phyloP scores from a whole-genome alignment of 1,140 invertebrate species.

The Drosophila setifemur region DNA sequence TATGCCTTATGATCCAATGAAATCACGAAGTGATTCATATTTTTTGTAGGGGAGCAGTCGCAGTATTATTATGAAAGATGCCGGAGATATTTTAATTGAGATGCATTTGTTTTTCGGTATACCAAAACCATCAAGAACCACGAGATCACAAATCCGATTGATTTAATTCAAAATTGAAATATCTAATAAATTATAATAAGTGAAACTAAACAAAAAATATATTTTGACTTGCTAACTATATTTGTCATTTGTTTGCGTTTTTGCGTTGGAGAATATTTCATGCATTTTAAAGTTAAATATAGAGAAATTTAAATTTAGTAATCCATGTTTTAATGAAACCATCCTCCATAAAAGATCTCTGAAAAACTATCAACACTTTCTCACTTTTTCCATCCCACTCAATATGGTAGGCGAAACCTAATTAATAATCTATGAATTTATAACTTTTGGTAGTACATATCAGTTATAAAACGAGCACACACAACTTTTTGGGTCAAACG shows the following conservation, averaged over 20 bases:
- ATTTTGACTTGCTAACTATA: neutral
- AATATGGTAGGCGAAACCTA: slow-evolving; percentile 41
- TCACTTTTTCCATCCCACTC: slow-evolving; percentile 6
- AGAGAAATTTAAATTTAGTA: too few species aligned
- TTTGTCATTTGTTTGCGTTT: neutral
- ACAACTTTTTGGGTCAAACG: slow-evolving; percentile 38
- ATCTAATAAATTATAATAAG: neutral
- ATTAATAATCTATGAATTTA: slow-evolving; percentile 60
- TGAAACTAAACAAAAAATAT: too few species aligned
- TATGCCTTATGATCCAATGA: slow-evolving; percentile 23
- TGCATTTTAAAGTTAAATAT: neutral
- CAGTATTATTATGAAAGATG: slow-evolving; percentile 29
- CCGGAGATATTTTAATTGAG: slow-evolving; percentile 43
- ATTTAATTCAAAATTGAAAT: slow-evolving; percentile 20
- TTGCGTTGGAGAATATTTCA: neutral
- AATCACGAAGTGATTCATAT: slow-evolving; percentile 40
- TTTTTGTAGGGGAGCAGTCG: slow-evolving; percentile 1
- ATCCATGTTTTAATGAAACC: too few species aligned
- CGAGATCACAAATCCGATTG: neutral
- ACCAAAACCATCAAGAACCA: slow-evolving; percentile 6
- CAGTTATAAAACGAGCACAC: slow-evolving; percentile 37
- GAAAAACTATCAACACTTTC: too few species aligned
- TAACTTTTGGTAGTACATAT: slow-evolving; percentile 48
- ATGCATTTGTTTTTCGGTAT: slow-evolving; percentile 14
- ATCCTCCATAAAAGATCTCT: too few species aligned